Base-by-base conservation (phyloP, 2,888 invertebrate genomes). In the Nezara viridula region DNA sequence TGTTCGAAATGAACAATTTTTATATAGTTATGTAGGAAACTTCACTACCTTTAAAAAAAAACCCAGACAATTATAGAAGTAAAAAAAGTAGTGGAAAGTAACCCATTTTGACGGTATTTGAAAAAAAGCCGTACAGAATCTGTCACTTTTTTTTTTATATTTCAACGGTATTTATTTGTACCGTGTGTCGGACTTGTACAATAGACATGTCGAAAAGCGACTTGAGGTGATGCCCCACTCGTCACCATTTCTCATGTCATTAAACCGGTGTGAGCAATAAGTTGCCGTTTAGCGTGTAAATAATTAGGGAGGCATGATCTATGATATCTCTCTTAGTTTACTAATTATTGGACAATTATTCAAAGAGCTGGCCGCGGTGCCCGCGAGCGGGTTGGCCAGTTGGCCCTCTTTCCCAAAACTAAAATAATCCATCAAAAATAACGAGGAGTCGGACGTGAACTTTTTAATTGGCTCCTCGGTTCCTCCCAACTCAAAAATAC, bases 381-480 rank as follows among this genome's bases (percentile, higher is more conserved):
- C 24, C 2, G 40, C 77, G 16, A 37, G 37, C 5, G 3, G 2
- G 0, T 6, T 10, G 6, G n/a, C 24, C 81, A 81, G 81, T 47
- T 81, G 81, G 81, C 81, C 37, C 81, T 3, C 44, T 81, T n/a
- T n/a, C 44, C 40, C 44, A 10, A n/a, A 81, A 81, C 81, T 44
- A 47, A 81, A 81, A 81, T 81, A 81, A 81, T 81, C 44, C 81
- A 81, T 81, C 81, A 81, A 81, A 81, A 81, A 81, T 81, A 88
- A 88, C 73, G 88, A 88, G 87, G 27, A 77, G 77, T 77, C 77
- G 24, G 81, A 81, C 81, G 16, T 27, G n/a, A 44, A 40, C 88
- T 73, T 73, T 73, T 88, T 88, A 88, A 88, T 88, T 88, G 73
- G 88, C 60, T 55, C 55, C 86, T 50, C 37, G 1, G n/a, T 32